Evolutionary conservation across 1,140 invertebrate genomes (phyloP), one percentile per base, ranked within the genome.

Genomic region (Polypedilum vanderplanki): DNA sequence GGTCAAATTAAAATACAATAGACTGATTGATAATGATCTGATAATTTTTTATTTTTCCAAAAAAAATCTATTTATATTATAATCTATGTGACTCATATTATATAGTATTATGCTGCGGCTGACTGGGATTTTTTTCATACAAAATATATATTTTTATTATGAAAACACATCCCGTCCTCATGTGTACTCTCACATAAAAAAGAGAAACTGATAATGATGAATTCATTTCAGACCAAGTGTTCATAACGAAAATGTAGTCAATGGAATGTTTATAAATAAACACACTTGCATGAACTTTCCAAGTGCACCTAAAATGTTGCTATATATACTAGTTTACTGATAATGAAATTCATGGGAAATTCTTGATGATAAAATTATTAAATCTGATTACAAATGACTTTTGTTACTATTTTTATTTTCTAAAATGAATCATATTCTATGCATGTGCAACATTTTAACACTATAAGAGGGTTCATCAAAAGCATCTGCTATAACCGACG

Each of bases 171-270:
- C 65, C 65, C 65, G 65, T 70, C 18, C 17, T 18, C 65, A 70
- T 70, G 20, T 33, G 24, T 33, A 5, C 24, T 33, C 24, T 33
- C 24, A 33, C 5, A 33, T 3, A 33, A 33, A 33, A 33, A 33
- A 33, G 24, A 33, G 9, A 70, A 57, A 57, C 46, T 70, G 65
- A 70, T 70, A 70, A 70, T 70, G 65, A 70, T 20, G 17, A 70
- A 70, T 20, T 70, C 65, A 57, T 57, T 57, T 57, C 46, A n/a
- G 12, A 18, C 65, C 65, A 70, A 70, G 65, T 70, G 65, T 70
- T 70, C 65, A 57, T 2, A 10, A 46, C 1, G 15, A 46, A 46
- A 46, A 46, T 7, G 64, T 17, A 18, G 18, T n/a, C n/a, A n/a
- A n/a, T 12, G 10, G 46, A 57, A 18, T 70, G 65, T 18, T 70